phyloP scores from a whole-genome alignment of 2,797 vertebrate genomes.

The Hemitrygon akajei region DNA sequence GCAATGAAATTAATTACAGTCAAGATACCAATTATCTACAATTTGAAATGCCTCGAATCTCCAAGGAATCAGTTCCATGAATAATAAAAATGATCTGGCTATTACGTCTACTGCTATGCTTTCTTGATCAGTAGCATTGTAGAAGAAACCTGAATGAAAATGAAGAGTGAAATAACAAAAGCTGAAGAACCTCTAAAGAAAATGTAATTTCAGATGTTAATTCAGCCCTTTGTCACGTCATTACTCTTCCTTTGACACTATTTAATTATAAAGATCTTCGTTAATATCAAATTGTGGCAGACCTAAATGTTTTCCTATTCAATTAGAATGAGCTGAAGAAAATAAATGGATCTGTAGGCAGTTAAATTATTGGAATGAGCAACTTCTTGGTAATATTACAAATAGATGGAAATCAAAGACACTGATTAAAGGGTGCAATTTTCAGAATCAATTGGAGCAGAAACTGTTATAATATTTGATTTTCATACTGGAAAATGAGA shows the following conservation, averaged over 20 bases:
- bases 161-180: neutral
- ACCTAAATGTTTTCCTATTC: neutral
- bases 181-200: neutral
- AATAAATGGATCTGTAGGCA: neutral
- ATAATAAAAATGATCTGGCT: neutral
- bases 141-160: neutral
- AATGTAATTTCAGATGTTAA: neutral
- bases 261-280: neutral
- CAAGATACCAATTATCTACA: neutral
- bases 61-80: neutral
- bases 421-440: too few species aligned
- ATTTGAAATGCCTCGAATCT: neutral
- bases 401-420: neutral
- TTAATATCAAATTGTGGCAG: neutral
- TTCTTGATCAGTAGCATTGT: neutral
- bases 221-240: neutral
- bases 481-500: too few species aligned
- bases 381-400: neutral
- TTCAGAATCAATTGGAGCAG: too few species aligned
- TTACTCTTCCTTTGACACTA: neutral
- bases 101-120: neutral
- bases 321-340: neutral
- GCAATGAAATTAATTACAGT: neutral
- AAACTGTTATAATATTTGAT: too few species aligned
- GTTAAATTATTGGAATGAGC: neutral